Evolutionary conservation across 1,140 invertebrate species (phyloP), one percentile per base, ranked within the genome.

Genomic region (Musca vetustissima): DNA sequence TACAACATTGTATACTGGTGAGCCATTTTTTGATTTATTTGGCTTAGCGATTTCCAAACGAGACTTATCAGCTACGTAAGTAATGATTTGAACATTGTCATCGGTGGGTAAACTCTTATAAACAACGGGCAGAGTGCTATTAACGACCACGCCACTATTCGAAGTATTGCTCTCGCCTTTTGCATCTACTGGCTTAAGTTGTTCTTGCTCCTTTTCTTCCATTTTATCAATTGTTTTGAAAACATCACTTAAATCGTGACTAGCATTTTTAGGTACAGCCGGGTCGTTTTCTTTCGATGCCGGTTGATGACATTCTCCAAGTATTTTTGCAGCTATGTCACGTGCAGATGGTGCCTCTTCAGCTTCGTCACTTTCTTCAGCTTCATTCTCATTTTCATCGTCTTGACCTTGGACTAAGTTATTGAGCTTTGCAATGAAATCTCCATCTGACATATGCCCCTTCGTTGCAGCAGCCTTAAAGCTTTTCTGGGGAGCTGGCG

Each of bases 241-340:
- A 6, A 69, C 59, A n/a, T 66, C 57, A 25, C 66, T 52, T 15
- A 71, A 69, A 32, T 59, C 59, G 0, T 21, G 21, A 19, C n/a
- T 1, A 7, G 47, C 36, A 17, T 47, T 28, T 1, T 55, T 17
- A 28, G 17, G 21, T 55, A 53, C 36, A 57, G 64, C 64, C 11
- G 11, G 6, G 17, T 65, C 36, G 28, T 48, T 57, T 55, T 57
- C 50, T 17, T 13, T 48, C 7, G 14, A 7, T 24, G 4, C 14
- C 19, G n/a, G 47, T 22, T 49, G 2, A 25, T 1, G 11, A 43
- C 11, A 4, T 43, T 43, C 36, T 8, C 22, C 47, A 57, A 81
- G 69, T 4, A 77, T 64, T 7, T 73, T 70, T 24, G 80, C 79
- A 1, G 79, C 79, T 32, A 81, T 81, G 49, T 79, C 72, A 0